Conservation (phyloP, 1,140 invertebrate genomes). For the Bathynomus jamesi region DNA sequence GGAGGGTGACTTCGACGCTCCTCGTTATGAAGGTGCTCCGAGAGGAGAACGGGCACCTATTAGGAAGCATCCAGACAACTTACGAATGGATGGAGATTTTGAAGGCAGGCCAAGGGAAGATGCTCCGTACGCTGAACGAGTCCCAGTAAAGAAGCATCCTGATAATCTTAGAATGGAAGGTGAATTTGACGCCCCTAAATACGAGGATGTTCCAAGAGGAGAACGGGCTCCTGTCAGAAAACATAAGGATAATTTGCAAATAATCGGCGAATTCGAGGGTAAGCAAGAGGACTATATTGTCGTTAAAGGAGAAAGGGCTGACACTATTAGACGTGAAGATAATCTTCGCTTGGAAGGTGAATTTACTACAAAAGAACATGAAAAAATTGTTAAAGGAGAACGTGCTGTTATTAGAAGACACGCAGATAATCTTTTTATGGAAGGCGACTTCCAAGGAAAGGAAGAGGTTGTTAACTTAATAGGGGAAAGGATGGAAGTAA, state of each 20-base stretch:
- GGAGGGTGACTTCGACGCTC: too few relatives aligned
- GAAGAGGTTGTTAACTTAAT: conserved; percentile 36
- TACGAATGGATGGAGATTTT: too few relatives aligned
- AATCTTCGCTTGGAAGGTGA: conserved; percentile 39
- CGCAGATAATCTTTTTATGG: conserved; percentile 51
- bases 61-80: too few relatives aligned
- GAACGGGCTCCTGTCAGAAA: conserved; percentile 18
- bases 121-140: too few relatives aligned
- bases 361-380: conserved; percentile 39
- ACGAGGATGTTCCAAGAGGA: conserved; percentile 13
- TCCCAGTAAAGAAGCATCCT: too few relatives aligned
- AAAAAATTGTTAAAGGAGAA: not conserved
- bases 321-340: conserved; percentile 46
- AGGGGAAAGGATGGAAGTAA: conserved; percentile 34
- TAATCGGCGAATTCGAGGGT: conserved; percentile 11
- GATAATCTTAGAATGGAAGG: too few relatives aligned
- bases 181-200: too few relatives aligned
- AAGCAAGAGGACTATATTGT: conserved; percentile 5
- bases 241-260: conserved; percentile 14
- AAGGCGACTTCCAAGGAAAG: conserved; percentile 49
- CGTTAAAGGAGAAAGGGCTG: conserved; percentile 12
- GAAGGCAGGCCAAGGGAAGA: too few relatives aligned
- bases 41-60: too few relatives aligned
- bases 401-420: conserved; percentile 39
- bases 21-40: too few relatives aligned